Conservation (phyloP, 2,797 vertebrate genomes). For the Silurus lanzhouensis region DNA sequence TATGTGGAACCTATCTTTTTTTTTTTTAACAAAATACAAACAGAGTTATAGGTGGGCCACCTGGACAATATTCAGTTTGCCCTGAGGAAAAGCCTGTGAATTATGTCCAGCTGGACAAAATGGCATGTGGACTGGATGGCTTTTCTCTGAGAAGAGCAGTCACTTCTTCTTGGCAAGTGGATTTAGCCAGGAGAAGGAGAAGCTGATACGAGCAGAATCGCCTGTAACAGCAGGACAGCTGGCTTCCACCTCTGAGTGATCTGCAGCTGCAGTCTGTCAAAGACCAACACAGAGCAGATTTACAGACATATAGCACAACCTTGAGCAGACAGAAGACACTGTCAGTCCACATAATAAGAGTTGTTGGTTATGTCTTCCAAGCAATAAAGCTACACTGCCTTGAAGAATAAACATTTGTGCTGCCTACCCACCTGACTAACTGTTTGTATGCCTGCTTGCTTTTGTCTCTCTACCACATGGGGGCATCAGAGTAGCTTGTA, state of each 20-base stretch:
- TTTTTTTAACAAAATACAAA: neutral
- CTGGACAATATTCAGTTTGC: constrained; percentile 2
- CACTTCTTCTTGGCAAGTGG: constrained; percentile 61
- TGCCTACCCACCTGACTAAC: constrained; percentile 34
- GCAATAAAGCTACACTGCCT: constrained; percentile 10
- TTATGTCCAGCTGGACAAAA: constrained; percentile 40
- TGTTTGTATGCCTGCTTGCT: constrained; percentile 42
- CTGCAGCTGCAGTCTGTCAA: constrained; percentile 44
- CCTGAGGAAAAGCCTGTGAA: constrained; percentile 20
- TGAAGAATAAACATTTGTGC: neutral
- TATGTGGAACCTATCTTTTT: neutral
- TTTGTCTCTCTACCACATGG: constrained; percentile 53
- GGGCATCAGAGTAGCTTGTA: constrained; percentile 44
- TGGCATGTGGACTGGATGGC: neutral
- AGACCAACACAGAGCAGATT: neutral
- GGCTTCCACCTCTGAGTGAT: constrained; percentile 19
- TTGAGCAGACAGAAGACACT: neutral
- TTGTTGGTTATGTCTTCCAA: neutral
- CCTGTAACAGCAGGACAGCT: constrained; percentile 17
- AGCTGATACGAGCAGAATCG: constrained; percentile 52
- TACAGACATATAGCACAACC: neutral
- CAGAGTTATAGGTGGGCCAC: neutral
- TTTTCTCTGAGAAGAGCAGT: constrained; percentile 26
- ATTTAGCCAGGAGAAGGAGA: constrained; percentile 68
- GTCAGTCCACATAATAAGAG: neutral